Evolutionary conservation across 2,888 invertebrate species (phyloP).

Genomic region (Ophioninae sp.): DNA sequence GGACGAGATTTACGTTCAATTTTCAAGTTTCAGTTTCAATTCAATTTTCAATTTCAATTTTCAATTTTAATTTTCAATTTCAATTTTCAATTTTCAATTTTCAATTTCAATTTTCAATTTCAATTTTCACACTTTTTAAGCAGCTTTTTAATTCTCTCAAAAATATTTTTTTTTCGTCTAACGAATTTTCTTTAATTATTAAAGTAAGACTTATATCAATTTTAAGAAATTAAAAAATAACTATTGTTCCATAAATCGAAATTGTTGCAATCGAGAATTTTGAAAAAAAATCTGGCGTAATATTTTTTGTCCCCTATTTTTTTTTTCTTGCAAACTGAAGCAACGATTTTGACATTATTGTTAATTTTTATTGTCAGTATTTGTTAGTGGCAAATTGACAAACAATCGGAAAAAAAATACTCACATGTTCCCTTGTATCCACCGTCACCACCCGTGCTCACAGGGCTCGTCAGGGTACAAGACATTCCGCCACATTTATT

Average conservation of each 20-base stretch:
- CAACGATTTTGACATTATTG: too few relatives aligned
- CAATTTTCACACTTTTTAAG: background rate
- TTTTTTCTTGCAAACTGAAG: too few relatives aligned
- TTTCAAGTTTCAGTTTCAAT: too few relatives aligned
- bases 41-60: too few relatives aligned
- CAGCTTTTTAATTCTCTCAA: background rate
- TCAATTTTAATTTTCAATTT: too few relatives aligned
- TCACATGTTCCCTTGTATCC: conserved; percentile 79
- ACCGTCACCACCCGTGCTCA: conserved; percentile 71
- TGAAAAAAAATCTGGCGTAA: background rate
- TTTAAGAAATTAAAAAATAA: background rate
- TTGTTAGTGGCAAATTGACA: background rate
- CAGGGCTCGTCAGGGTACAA: conserved; percentile 82
- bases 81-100: too few relatives aligned
- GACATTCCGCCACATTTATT: conserved; percentile 88
- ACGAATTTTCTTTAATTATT: background rate
- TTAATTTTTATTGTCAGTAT: background rate
- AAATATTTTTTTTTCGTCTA: background rate
- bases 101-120: too few relatives aligned
- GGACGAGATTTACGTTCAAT: background rate
- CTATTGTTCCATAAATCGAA: background rate
- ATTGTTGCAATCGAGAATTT: background rate
- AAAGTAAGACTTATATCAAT: background rate
- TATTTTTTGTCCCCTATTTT: background rate
- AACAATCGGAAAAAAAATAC: conserved; percentile 6